phyloP scores from a whole-genome alignment of 2,888 invertebrate genomes.

The Hirtodrosophila cameraria region DNA sequence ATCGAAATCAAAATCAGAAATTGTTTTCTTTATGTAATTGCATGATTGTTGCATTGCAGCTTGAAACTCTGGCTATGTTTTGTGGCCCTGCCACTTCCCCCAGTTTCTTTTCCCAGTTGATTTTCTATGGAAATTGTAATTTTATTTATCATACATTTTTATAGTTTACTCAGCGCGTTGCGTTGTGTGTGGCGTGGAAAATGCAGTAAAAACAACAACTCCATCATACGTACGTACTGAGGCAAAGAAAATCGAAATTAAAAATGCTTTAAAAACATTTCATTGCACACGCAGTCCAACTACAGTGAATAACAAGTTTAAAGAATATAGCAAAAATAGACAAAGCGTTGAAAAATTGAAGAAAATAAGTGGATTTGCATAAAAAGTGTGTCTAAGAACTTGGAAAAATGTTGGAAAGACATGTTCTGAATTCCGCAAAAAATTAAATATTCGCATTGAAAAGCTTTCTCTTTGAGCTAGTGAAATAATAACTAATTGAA shows the following conservation, averaged over 20 bases:
- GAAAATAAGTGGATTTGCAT: neutral
- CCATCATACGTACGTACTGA: slow-evolving; percentile 1
- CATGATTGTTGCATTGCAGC: neutral
- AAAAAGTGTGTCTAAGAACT: too few relatives aligned
- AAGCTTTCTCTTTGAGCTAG: too few relatives aligned
- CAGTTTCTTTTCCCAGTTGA: slow-evolving; percentile 20
- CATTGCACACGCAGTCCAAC: slow-evolving; percentile 16
- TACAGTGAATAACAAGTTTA: slow-evolving; percentile 28
- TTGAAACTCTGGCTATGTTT: neutral
- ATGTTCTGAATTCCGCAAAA: too few relatives aligned
- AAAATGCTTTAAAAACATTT: slow-evolving; percentile 50
- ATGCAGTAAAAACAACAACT: slow-evolving; percentile 36
- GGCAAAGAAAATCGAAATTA: slow-evolving; percentile 40
- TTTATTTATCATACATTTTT: slow-evolving; percentile 48
- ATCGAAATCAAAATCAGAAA: slow-evolving; percentile 17
- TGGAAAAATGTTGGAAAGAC: too few relatives aligned
- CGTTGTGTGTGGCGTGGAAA: slow-evolving; percentile 48
- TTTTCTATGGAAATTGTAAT: slow-evolving; percentile 41
- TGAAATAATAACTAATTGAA: too few relatives aligned
- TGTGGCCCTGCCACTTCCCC: neutral
- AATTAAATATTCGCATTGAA: too few relatives aligned
- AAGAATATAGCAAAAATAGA: neutral
- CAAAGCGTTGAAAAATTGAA: neutral
- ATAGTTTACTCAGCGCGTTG: slow-evolving; percentile 29
- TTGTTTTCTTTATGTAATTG: slow-evolving; percentile 42